Base-by-base conservation (phyloP, 1,140 invertebrate genomes). In the Chironomus striatipennis region DNA sequence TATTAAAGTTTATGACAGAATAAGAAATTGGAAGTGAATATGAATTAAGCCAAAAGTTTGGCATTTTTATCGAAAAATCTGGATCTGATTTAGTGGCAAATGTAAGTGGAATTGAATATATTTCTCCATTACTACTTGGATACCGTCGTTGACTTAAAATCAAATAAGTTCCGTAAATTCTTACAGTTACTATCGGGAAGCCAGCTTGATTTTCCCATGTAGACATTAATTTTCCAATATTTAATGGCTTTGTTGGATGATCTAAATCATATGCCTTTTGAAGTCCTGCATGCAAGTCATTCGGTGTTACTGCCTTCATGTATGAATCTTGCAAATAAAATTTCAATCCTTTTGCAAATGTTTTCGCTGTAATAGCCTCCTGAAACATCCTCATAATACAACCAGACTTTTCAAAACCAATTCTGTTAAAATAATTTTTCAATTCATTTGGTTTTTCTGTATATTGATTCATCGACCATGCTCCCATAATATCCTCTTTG, bases 181-280 rank as follows among this genome's bases (percentile, higher is more conserved):
- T 12, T 0, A 57, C 47, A 5, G 47, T 57, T 57, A 57, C n/a
- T n/a, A 57, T 5, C 5, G 90, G 90, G 77, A 89, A 94, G 12
- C 92, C 92, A 85, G 90, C 92, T 83, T 94, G 91, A 57, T 89
- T 83, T 0, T 90, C 93, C 93, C 93, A 95, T 1, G 92, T 92
- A 77, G 93, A 90, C 91, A 95, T 93, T 75, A 94, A 88, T 8
- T 83, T 84, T 88, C 21, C 21, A 20, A 70, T 21, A 20, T 70
- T 17, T 9, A 70, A 70, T 21, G 18, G n/a, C 5, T 57, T 57
- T 57, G 47, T 12, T 57, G 47, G 18, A 21, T 18, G 8, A 8
- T 20, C 18, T 10, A 20, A 4, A 57, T 57, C 12, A 57, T 57
- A 57, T n/a, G 12, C 47, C 5, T 12, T n/a, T 57, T 57, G 47